phyloP scores from a whole-genome alignment of 2,797 vertebrate genomes.

The Columba guinea region DNA sequence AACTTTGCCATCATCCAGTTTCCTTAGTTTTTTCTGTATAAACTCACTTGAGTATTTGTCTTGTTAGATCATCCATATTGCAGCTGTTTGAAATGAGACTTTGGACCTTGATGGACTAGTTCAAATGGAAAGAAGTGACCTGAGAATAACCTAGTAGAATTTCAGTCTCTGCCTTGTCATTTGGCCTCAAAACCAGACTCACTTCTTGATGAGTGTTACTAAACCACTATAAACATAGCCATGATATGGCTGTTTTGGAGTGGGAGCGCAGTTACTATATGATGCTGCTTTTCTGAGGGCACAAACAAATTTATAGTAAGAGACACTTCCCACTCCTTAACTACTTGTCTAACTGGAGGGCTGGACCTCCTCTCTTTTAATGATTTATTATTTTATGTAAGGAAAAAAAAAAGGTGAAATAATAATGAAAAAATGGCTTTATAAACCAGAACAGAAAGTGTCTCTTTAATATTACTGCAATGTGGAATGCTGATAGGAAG shows the following conservation, averaged over 20 bases:
- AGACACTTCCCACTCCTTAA: background rate
- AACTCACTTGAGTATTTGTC: slow-evolving; percentile 7
- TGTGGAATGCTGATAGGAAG: background rate
- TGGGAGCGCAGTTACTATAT: background rate
- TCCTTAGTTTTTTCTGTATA: slow-evolving; percentile 7
- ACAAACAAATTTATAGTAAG: background rate
- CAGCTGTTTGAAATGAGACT: slow-evolving; percentile 16
- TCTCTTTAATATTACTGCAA: background rate
- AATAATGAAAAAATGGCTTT: background rate
- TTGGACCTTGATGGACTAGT: background rate
- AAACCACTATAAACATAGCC: background rate
- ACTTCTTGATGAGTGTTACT: background rate
- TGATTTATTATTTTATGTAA: background rate
- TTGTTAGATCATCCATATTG: background rate
- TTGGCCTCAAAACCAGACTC: background rate
- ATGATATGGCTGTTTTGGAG: background rate
- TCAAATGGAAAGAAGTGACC: background rate
- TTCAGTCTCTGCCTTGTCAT: slow-evolving; percentile 7
- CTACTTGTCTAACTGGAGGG: background rate
- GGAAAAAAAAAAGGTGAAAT: background rate
- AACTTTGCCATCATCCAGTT: background rate
- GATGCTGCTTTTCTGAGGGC: background rate
- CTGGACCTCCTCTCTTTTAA: background rate
- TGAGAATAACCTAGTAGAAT: background rate
- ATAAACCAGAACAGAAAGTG: background rate